These are phyloP conservation scores for Hapalemur alaotrensis DNA, from an alignment of 2,797 vertebrate genomes.

Conservation along the genomic window DNA sequence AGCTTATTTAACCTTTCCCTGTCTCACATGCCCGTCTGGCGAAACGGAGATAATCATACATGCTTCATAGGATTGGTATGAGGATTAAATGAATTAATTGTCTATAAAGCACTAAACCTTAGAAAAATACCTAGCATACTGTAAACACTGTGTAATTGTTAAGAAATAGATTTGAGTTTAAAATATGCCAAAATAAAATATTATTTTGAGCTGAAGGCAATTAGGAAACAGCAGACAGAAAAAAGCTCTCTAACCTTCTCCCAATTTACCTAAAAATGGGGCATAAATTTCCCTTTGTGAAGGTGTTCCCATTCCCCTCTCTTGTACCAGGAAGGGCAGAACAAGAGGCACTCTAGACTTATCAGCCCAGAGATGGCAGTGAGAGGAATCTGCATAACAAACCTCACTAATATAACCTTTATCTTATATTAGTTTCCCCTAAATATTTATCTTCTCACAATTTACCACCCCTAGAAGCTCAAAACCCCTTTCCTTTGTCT, in stretches of 20 bases:
- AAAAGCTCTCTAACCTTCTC: neutral
- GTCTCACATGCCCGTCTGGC: neutral
- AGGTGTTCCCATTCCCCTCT: neutral
- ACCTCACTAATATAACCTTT: neutral
- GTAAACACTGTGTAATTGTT: neutral
- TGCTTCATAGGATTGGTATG: neutral
- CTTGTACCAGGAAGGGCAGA: neutral
- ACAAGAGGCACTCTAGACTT: neutral
- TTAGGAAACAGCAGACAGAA: neutral
- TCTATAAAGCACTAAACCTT: neutral
- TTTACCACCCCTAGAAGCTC: neutral
- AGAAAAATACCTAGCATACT: neutral
- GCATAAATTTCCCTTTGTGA: too few relatives aligned
- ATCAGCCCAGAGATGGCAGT: neutral
- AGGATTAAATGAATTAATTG: neutral
- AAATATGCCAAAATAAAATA: neutral
- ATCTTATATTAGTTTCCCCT: neutral
- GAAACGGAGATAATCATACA: neutral
- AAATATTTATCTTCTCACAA: neutral
- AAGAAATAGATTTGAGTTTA: neutral
- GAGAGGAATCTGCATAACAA: neutral
- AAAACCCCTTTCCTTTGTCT: neutral
- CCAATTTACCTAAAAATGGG: neutral
- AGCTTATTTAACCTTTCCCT: neutral
- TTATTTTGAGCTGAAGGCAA: neutral